Base-by-base conservation (phyloP, 2,888 invertebrate genomes). In the Leucozona laternaria region DNA sequence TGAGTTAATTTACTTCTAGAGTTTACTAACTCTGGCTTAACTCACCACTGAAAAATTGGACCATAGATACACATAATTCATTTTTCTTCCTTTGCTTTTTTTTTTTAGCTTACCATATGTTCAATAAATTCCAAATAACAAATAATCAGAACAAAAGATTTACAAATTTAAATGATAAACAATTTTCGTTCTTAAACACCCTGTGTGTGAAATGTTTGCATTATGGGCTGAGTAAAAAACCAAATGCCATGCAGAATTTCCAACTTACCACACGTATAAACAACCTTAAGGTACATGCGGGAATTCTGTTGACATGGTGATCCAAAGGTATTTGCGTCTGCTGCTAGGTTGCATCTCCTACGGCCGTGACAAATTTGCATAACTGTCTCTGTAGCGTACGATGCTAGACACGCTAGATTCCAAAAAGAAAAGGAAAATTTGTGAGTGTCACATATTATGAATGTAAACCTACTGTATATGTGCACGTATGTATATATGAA, bases 311-410 rank as follows among this genome's bases (percentile, higher is more conserved):
- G 95, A 91, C 97, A 97, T 2, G 97, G 97, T 89, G 95, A 96
- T 25, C 96, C 97, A 90, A 97, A 97, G 91, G 97, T 97, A 89
- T 95, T 95, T 90, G 95, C 95, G 92, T 97, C 97, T n/a, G 97
- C 97, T 34, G 96, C 95, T 82, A 97, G 93, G 88, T 96, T 95
- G 91, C 97, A 97, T 81, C 95, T 94, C 84, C 97, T 94, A 91
- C 97, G 96, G 62, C 97, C 97, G 91, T 97, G 97, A 92, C 97
- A 97, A 89, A 95, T 94, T 91, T 96, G 95, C 96, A 98, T 97
- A 80, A 98, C 96, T 20, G 96, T 97, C 93, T 98, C 97, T 15
- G 97, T 97, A 10, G 97, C 97, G 92, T 96, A 97, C 88, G 96
- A 96, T 89, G 97, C 96, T 91, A 97, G 94, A 92, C 98, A 98